Conservation (phyloP, 2,797 vertebrate genomes). For the Xyrichtys novacula region DNA sequence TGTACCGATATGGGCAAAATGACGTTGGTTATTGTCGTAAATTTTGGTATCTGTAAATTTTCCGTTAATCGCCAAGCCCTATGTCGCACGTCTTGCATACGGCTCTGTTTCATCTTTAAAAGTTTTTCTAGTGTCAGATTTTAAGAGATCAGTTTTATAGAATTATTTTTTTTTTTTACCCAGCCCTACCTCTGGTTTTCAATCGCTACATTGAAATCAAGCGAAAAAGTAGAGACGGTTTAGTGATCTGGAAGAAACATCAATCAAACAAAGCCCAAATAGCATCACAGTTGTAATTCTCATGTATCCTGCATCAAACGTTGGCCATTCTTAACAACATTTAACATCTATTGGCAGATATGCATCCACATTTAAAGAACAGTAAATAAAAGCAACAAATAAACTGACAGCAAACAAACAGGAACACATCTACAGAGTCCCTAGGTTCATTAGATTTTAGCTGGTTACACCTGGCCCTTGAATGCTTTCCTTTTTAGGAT, state of each 20-base stretch:
- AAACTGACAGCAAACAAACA: conserved; percentile 87
- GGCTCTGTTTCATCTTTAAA: too few species aligned
- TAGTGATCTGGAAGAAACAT: conserved; percentile 18
- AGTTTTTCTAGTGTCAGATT: too few species aligned
- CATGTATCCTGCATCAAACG: conserved; percentile 97
- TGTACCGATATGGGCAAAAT: too few species aligned
- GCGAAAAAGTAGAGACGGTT: conserved; percentile 4
- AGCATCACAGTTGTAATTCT: conserved; percentile 25
- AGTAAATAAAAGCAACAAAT: conserved; percentile 88
- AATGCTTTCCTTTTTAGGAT: conserved; percentile 9
- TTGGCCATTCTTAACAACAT: conserved; percentile 91
- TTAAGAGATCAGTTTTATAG: too few species aligned
- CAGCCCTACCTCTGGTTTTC: conserved; percentile 23
- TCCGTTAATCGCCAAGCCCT: too few species aligned
- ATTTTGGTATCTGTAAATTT: too few species aligned
- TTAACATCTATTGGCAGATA: conserved; percentile 97
- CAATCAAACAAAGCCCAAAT: not conserved
- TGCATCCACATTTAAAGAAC: conserved; percentile 94
- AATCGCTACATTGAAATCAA: conserved; percentile 41
- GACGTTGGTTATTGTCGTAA: too few species aligned
- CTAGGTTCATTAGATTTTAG: conserved; percentile 63
- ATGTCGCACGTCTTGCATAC: too few species aligned
- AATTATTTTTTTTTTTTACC: too few species aligned
- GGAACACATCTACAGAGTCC: conserved; percentile 86
- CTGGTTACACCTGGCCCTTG: conserved; percentile 77